Base-by-base conservation (phyloP, 2,888 invertebrate genomes). In the Horisme vitalbata region DNA sequence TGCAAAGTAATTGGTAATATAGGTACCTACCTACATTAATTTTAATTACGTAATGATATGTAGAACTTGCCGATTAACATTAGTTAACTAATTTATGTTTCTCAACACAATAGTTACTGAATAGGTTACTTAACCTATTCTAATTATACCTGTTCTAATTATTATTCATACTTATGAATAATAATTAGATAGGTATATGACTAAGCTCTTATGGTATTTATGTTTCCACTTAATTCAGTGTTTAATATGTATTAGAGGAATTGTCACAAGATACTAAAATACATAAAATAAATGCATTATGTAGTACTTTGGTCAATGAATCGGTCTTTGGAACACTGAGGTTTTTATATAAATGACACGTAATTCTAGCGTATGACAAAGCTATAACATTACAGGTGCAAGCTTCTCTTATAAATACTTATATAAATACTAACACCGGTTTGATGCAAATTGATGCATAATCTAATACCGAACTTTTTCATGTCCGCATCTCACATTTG, bases 41-140 rank as follows among this genome's bases (percentile, higher is more conserved):
- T 27, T 13, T 26, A 33, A 33, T 33, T 21, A 34, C 23, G 21
- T 49, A 35, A 39, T 49, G 49, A 49, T 49, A 49, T 49, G 49
- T 49, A 39, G 39, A 36, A 41, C 38, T 49, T 49, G 31, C 26
- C 12, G 39, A 43, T 32, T 36, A 14, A 14, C 14, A 37, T 23
- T 18, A 35, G 28, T 28, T 26, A 27, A 10, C 14, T 32, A 20
- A 30, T 45, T 26, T 8, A 34, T 1, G 34, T 41, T 11, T 7
- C 28, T 30, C 18, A 27, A 33, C 13, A 7, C 11, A 15, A 35
- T 11, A 13, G 3, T 12, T 36, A 18, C 18, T 4, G 18, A 2
- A n/a, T n/a, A n/a, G n/a, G n/a, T n/a, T n/a, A n/a, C n/a, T n/a
- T n/a, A n/a, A n/a, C n/a, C n/a, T n/a, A n/a, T n/a, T n/a, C n/a